Evolutionary conservation across 2,888 invertebrate species (phyloP), one percentile per base, ranked within the genome.

Genomic region (Omphaloscelis lunosa): DNA sequence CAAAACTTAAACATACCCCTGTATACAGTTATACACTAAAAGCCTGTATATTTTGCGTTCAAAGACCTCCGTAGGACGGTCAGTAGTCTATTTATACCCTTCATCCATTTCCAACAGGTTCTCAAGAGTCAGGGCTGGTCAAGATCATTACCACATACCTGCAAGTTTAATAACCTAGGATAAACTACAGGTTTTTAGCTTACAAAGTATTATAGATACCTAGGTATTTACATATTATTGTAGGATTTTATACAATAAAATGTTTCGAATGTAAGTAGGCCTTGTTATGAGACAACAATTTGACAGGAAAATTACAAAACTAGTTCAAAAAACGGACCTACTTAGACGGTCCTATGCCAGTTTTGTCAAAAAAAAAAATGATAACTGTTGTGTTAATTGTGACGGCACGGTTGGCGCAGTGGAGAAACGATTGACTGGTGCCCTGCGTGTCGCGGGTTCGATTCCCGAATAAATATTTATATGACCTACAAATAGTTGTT

Each of bases 111-210:
- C 48, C 41, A 71, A 88, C 88, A 61, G 79, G 88, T 88, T 86
- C n/a, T 15, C 39, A 75, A n/a, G 66, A 82, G 85, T 74, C 82
- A 85, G 51, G 73, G 75, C 78, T 85, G 78, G 69, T 85, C 86
- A 85, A 85, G 85, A 77, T 77, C 88, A 85, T 78, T 59, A 67
- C 73, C 70, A 75, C 83, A 83, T 83, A 34, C 86, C 58, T 41
- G 5, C 45, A 51, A 72, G 77, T 72, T 77, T 63, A 70, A 66
- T 82, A 23, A 77, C 77, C 77, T 70, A 53, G 45, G 69, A 77
- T 53, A 69, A 72, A 61, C 2, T 59, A 69, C 68, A 45, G 27
- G 61, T 76, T 67, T 61, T 56, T 7, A 41, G 9, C n/a, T n/a
- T 15, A 29, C 17, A 27, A 20, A 29, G 2, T 68, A 29, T 67